Percentiles rank a stretch among this genome's conserved stretches.
phyloP scores from a whole-genome alignment of 1,140 invertebrate species.

The Homarus americanus region DNA sequence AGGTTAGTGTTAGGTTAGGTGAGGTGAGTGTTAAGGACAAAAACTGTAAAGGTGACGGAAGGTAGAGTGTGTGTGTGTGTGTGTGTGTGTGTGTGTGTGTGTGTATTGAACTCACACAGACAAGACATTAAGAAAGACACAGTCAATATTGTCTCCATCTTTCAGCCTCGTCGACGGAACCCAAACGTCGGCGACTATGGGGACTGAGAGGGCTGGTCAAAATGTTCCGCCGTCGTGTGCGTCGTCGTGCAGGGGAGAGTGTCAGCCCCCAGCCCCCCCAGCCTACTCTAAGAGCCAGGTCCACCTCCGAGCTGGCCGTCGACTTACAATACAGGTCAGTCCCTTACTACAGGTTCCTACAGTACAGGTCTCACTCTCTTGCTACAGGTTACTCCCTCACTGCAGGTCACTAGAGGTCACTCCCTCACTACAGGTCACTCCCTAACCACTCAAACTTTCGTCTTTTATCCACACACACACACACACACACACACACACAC shows the following conservation, averaged over 20 bases:
- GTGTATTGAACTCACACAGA: too few species aligned
- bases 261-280: conserved; percentile 75
- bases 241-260: conserved; percentile 61
- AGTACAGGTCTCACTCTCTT: neutral
- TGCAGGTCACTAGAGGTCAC: neutral
- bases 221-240: conserved; percentile 83
- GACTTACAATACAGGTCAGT: conserved; percentile 79
- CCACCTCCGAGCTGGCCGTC: conserved; percentile 82
- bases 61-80: too few species aligned
- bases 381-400: neutral
- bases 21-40: too few species aligned
- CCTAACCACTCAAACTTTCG: too few species aligned
- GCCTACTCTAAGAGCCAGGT: conserved; percentile 77
- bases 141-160: too few species aligned
- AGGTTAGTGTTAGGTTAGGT: too few species aligned
- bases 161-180: conserved; percentile 22
- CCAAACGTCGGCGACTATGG: conserved; percentile 66
- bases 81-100: too few species aligned
- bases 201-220: conserved; percentile 83
- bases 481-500: too few species aligned
- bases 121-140: too few species aligned
- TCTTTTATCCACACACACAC: too few species aligned
- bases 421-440: neutral
- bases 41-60: too few species aligned
- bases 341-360: neutral